Evolutionary conservation across 2,888 invertebrate species (phyloP).

Genomic region (Erebia palarica): DNA sequence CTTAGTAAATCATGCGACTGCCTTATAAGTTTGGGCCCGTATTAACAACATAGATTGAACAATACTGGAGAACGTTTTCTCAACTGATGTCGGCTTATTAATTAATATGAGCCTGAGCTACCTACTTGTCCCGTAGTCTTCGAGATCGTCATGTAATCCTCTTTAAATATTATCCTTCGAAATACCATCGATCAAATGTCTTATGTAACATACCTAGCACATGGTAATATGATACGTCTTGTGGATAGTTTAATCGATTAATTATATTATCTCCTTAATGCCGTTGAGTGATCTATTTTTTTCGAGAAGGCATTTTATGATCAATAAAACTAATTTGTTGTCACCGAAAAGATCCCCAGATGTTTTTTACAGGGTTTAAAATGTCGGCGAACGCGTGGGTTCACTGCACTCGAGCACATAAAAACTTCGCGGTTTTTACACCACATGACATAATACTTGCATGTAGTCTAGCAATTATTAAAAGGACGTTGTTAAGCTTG

Average conservation of each 20-base stretch:
- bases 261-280: constrained; percentile 35
- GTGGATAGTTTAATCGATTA: constrained; percentile 29
- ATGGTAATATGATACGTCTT: constrained; percentile 25
- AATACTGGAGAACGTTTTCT: not conserved
- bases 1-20: too few species aligned
- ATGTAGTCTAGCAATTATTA: constrained; percentile 12
- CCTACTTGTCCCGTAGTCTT: constrained; percentile 1
- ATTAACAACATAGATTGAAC: not conserved
- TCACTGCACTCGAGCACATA: constrained; percentile 31
- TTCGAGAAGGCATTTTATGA: constrained; percentile 37
- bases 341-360: constrained; percentile 32
- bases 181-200: constrained; percentile 28
- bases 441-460: not conserved
- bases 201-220: not conserved
- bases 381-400: constrained; percentile 31
- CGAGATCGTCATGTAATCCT: constrained; percentile 26
- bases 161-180: constrained; percentile 23
- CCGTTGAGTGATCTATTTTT: constrained; percentile 30
- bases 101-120: not conserved
- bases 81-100: too few species aligned
- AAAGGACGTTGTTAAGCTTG: constrained; percentile 1
- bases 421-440: constrained; percentile 24
- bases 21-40: too few species aligned
- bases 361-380: constrained; percentile 32
- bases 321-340: constrained; percentile 50